Evolutionary conservation across 2,113 vertebrate genomes (phyloP), one percentile per base, ranked within the genome.

Genomic region (Thryonomys swinderianus): DNA sequence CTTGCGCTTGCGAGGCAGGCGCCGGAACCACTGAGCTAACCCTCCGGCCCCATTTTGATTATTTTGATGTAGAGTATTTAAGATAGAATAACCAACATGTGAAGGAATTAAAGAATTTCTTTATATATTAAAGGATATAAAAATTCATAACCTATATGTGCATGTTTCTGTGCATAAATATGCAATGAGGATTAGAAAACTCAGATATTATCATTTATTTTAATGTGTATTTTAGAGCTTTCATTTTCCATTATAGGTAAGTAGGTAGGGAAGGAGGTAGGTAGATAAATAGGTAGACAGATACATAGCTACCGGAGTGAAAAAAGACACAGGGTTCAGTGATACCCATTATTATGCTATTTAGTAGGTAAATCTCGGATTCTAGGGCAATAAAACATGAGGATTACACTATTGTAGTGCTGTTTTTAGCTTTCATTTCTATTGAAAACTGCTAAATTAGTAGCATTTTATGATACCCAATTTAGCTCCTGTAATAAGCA

Each of bases 401-500:
- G 81, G 78, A 45, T 97, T 88, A 89, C 96, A 84, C 80, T 96
- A 83, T 98, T 95, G 96, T 94, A 82, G 37, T 92, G 34, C 97
- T 98, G 96, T 96, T 98, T 98, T 97, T 93, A 98, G 94, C 96
- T 98, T 98, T 97, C 88, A 93, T 97, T 97, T 97, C 97, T 98
- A 98, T 97, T 98, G 96, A 97, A 96, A 97, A 97, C 96, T 96
- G 88, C 96, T 97, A 97, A 98, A 98, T 98, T 98, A 97, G 98
- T 98, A 98, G 97, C 98, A 98, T 96, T 98, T 97, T 98, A 96
- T 98, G 97, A 98, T 96, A 97, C 97, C 98, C 66, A 90, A 98
- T 97, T 98, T 98, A 98, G 98, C 97, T 98, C 97, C 98, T 98
- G 96, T 98, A 98, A 98, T 98, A 98, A 98, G 97, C 98, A 97